These are phyloP conservation scores for Indicator indicator DNA, from an alignment of 2,113 vertebrate species.

Conservation along the genomic window DNA sequence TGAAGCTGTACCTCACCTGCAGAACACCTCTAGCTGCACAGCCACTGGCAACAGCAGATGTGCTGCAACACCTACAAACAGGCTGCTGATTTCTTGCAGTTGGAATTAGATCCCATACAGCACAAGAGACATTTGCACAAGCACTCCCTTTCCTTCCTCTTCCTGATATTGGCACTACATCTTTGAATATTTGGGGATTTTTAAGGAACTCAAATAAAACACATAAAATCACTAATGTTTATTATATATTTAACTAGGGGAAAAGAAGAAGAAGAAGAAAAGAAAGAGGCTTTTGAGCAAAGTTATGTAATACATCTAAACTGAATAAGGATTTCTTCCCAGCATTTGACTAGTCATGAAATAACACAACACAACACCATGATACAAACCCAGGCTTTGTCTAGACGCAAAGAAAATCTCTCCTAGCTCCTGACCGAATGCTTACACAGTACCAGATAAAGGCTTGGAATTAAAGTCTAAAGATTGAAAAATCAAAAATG, in stretches of 20 bases:
- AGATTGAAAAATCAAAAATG: not conserved
- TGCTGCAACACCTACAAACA: not conserved
- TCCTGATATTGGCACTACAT: not conserved
- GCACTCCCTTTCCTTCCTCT: not conserved
- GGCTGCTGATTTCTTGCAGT: not conserved
- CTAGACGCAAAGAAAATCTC: not conserved
- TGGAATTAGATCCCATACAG: not conserved
- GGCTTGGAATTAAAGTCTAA: conserved; percentile 13
- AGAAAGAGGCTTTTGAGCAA: not conserved
- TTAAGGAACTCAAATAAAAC: not conserved
- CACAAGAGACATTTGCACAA: not conserved
- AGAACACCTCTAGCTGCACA: not conserved
- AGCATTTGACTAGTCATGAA: conserved; percentile 6
- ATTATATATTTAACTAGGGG: not conserved
- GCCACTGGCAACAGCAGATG: conserved; percentile 16
- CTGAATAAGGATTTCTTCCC: not conserved
- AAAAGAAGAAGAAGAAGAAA: not conserved
- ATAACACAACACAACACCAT: not conserved
- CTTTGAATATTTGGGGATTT: not conserved
- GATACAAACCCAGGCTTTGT: not conserved
- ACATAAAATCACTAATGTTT: not conserved
- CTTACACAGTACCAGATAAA: not conserved
- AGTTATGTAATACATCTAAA: not conserved
- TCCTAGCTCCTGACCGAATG: not conserved
- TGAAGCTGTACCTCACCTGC: not conserved